Percentiles rank a stretch among this genome's conserved stretches.
Evolutionary conservation across 1,140 invertebrate species (phyloP).

Genomic region (Drosophila cardini): DNA sequence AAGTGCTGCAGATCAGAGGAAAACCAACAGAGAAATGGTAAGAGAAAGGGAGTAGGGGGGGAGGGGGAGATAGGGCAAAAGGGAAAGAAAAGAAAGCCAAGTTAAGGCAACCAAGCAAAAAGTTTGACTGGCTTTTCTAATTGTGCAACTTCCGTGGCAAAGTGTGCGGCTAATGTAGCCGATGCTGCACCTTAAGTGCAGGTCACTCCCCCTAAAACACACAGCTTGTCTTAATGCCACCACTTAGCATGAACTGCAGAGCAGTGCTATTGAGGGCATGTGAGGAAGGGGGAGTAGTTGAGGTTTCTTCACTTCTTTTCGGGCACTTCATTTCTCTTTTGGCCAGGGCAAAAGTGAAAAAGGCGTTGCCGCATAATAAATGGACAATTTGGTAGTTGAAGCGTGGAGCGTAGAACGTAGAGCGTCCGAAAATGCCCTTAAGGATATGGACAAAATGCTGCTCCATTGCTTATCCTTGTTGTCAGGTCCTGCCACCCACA

Average conservation of each 20-base stretch:
- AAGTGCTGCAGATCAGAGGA: constrained; percentile 26
- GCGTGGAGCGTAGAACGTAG: constrained; percentile 49
- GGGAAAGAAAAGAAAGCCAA: constrained; percentile 13
- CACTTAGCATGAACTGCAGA: constrained; percentile 12
- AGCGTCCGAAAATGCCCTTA: constrained; percentile 63
- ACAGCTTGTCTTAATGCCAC: constrained; percentile 76
- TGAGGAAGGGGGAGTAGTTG: constrained; percentile 6
- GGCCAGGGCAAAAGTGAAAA: constrained; percentile 68
- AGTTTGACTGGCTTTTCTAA: constrained; percentile 80
- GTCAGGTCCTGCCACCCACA: constrained; percentile 4
- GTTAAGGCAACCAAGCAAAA: constrained; percentile 41
- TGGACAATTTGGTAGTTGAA: constrained; percentile 82
- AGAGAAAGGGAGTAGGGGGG: background rate
- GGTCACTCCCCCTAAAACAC: constrained; percentile 41
- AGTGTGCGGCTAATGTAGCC: constrained; percentile 75
- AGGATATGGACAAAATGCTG: constrained; percentile 60
- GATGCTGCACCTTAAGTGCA: constrained; percentile 79
- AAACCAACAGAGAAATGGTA: background rate
- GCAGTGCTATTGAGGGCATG: background rate
- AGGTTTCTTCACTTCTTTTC: constrained; percentile 29
- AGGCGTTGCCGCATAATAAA: constrained; percentile 83
- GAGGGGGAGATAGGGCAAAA: too few relatives aligned
- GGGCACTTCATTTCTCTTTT: constrained; percentile 68
- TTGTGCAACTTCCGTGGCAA: constrained; percentile 80
- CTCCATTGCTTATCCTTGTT: constrained; percentile 28